Percentiles rank a stretch among this genome's conserved stretches.
phyloP scores from a whole-genome alignment of 2,113 vertebrate species.

The Tauraco erythrolophus region DNA sequence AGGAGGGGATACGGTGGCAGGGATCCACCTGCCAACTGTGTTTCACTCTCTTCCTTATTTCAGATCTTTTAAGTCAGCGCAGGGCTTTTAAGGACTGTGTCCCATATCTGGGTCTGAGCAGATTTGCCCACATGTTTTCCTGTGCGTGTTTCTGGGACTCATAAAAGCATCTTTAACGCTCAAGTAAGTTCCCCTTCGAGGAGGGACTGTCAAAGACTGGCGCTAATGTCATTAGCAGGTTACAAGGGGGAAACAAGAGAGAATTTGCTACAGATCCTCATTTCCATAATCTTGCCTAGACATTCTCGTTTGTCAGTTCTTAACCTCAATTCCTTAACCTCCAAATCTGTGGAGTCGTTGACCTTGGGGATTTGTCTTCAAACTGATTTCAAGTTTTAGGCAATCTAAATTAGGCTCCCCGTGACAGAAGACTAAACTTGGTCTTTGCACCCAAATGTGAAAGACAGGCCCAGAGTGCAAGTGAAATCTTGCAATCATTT shows the following conservation, averaged over 20 bases:
- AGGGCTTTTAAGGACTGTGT: conserved; percentile 53
- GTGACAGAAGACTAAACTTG: conserved; percentile 63
- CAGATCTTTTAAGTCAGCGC: not conserved
- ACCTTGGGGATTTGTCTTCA: conserved; percentile 64
- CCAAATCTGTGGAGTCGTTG: conserved; percentile 54
- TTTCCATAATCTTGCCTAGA: conserved; percentile 68
- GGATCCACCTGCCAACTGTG: not conserved
- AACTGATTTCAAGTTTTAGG: conserved; percentile 57
- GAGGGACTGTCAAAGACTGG: conserved; percentile 29
- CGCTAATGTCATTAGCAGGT: conserved; percentile 69
- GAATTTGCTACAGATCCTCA: conserved; percentile 67
- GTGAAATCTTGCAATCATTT: conserved; percentile 63
- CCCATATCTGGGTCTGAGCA: conserved; percentile 61
- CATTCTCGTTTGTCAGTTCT: conserved; percentile 67
- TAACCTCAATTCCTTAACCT: conserved; percentile 71
- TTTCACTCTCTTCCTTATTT: not conserved
- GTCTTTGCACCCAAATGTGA: conserved; percentile 70
- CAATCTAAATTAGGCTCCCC: conserved; percentile 50
- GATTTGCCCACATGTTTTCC: conserved; percentile 39
- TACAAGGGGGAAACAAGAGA: conserved; percentile 63
- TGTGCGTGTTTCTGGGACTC: conserved; percentile 12
- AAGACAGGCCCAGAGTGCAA: conserved; percentile 71
- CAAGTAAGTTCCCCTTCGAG: conserved; percentile 36
- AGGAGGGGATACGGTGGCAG: fast-evolving
- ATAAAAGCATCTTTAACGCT: conserved; percentile 32